Conservation (phyloP, 2,113 vertebrate species). For the Dunckerocampus dactyliophorus region DNA sequence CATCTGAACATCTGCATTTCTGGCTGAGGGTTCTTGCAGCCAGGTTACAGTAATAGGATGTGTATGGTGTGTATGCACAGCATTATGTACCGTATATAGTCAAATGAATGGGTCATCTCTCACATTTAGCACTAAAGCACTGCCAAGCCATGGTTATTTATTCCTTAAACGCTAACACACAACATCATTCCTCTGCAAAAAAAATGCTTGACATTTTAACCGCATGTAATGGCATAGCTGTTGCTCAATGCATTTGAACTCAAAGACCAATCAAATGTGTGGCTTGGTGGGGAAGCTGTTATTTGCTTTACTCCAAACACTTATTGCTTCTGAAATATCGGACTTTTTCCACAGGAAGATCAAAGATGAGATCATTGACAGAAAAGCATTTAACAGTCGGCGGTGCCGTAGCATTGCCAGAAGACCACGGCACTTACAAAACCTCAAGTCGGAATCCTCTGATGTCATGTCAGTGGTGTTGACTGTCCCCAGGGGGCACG, state of each 20-base stretch:
- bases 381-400: not conserved
- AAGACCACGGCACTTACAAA: not conserved
- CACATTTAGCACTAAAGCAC: too few species aligned
- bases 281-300: not conserved
- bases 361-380: slow-evolving; percentile 10
- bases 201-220: too few species aligned
- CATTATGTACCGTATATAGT: too few species aligned
- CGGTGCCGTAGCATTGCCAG: not conserved
- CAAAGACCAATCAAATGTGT: not conserved
- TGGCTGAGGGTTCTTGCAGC: not conserved
- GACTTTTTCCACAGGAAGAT: not conserved
- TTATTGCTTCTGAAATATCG: not conserved
- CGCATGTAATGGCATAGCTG: too few species aligned
- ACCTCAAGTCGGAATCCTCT: not conserved
- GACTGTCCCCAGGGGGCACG: not conserved
- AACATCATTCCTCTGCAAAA: too few species aligned
- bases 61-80: too few species aligned
- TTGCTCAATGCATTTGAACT: not conserved
- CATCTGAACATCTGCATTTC: not conserved
- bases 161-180: too few species aligned
- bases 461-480: not conserved
- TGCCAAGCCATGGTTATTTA: too few species aligned
- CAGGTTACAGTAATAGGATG: not conserved
- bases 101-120: too few species aligned
- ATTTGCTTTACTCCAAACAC: not conserved